Conservation (phyloP, 2,888 invertebrate genomes). For the Pilophorus perplexus region DNA sequence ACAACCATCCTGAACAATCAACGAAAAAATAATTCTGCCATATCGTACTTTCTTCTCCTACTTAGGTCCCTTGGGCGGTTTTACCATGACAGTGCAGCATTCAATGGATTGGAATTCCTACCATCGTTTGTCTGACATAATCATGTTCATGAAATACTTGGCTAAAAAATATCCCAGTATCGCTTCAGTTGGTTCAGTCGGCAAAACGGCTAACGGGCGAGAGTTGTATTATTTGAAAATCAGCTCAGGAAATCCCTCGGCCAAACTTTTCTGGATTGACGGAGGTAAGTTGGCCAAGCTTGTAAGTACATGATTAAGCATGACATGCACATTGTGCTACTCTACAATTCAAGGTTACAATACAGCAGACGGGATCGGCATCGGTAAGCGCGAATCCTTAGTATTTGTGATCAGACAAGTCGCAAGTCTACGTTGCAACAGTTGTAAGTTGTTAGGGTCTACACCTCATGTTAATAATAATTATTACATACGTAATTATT, state of each 20-base stretch:
- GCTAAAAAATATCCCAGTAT: conserved; percentile 68
- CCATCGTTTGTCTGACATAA: conserved; percentile 66
- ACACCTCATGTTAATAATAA: too few relatives aligned
- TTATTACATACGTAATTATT: too few relatives aligned
- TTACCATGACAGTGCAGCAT: conserved; percentile 7
- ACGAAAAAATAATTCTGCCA: neutral
- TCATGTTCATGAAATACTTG: conserved; percentile 69
- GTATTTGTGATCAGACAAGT: too few relatives aligned
- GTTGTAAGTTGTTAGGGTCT: too few relatives aligned
- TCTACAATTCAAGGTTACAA: too few relatives aligned
- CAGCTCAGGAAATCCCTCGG: conserved; percentile 47
- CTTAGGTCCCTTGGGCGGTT: conserved; percentile 53
- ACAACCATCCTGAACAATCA: neutral
- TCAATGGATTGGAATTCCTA: conserved; percentile 74
- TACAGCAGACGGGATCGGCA: too few relatives aligned
- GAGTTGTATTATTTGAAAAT: conserved; percentile 64
- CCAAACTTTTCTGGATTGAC: conserved; percentile 55
- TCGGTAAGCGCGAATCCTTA: too few relatives aligned
- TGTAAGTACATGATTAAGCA: too few relatives aligned
- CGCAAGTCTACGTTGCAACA: too few relatives aligned
- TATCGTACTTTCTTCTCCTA: neutral
- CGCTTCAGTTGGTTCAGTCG: conserved; percentile 70
- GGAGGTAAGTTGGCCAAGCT: conserved; percentile 52
- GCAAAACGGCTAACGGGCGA: conserved; percentile 69
- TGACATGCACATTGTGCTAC: too few relatives aligned